Conservation (phyloP, 2,888 invertebrate species). For the Eristalinus aeneus region DNA sequence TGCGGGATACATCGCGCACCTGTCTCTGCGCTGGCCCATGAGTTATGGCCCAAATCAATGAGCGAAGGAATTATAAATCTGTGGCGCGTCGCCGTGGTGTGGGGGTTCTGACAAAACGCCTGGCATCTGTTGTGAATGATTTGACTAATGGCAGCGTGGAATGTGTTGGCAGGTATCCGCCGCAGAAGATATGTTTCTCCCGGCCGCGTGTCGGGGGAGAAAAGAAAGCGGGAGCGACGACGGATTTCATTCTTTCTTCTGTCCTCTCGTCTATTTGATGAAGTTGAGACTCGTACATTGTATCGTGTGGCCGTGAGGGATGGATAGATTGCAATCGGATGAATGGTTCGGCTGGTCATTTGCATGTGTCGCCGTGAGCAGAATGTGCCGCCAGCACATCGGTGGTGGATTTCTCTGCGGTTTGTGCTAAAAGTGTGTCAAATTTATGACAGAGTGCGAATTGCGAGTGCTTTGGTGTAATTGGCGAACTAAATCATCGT, state of each 20-base stretch:
- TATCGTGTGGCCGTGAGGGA: slow-evolving; percentile 20
- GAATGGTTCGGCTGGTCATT: slow-evolving; percentile 17
- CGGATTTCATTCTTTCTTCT: neutral
- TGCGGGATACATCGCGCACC: slow-evolving; percentile 52
- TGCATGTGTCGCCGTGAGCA: slow-evolving; percentile 23
- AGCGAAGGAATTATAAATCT: slow-evolving; percentile 59
- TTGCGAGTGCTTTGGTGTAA: slow-evolving; percentile 14
- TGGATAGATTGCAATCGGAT: slow-evolving; percentile 59
- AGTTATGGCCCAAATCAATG: slow-evolving; percentile 67
- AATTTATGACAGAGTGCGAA: slow-evolving; percentile 29
- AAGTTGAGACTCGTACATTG: neutral
- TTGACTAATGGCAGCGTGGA: slow-evolving; percentile 57
- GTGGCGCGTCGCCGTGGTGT: slow-evolving; percentile 21
- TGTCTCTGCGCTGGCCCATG: slow-evolving; percentile 39
- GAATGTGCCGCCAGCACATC: neutral
- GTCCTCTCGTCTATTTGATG: neutral
- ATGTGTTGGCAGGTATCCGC: slow-evolving; percentile 49
- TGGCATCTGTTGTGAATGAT: slow-evolving; percentile 39
- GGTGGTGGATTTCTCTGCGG: neutral
- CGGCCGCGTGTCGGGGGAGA: neutral
- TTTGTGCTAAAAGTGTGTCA: slow-evolving; percentile 17
- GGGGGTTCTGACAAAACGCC: slow-evolving; percentile 49
- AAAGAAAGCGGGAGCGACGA: slow-evolving; percentile 23
- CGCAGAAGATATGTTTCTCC: neutral
- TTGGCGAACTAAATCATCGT: slow-evolving; percentile 26